Conservation (phyloP, 2,888 invertebrate species). For the Prosopocoilus inquinatus region DNA sequence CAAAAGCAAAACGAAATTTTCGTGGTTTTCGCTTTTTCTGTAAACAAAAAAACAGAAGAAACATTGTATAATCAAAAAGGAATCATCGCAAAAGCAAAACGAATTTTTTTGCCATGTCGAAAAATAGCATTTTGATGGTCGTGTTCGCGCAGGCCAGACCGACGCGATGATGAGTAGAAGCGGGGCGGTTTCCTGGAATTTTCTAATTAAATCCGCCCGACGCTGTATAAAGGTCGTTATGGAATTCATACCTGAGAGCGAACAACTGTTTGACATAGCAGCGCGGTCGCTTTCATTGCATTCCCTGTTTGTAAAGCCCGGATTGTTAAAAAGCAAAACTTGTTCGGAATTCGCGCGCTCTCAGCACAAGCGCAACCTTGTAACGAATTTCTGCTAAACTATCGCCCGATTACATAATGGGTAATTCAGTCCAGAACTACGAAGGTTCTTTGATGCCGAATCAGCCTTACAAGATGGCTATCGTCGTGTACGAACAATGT, state of each 20-base stretch:
- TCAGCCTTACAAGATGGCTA: too few relatives aligned
- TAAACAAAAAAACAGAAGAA: too few relatives aligned
- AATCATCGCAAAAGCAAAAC: too few relatives aligned
- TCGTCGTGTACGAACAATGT: too few relatives aligned
- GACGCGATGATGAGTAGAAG: slow-evolving; percentile 5
- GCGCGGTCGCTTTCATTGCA: slow-evolving; percentile 45
- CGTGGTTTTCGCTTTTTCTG: too few relatives aligned
- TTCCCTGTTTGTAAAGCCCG: slow-evolving; percentile 43
- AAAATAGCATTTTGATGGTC: too few relatives aligned
- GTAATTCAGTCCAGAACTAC: not conserved
- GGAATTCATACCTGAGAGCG: slow-evolving; percentile 49
- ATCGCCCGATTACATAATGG: slow-evolving; percentile 1
- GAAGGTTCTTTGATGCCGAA: too few relatives aligned
- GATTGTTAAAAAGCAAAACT: slow-evolving; percentile 44
- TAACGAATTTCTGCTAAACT: slow-evolving; percentile 13
- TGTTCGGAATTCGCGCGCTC: slow-evolving; percentile 18
- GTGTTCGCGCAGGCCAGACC: too few relatives aligned
- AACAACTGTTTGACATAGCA: slow-evolving; percentile 49
- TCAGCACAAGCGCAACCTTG: slow-evolving; percentile 14
- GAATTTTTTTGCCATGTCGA: too few relatives aligned
- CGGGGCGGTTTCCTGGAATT: slow-evolving; percentile 35
- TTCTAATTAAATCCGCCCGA: slow-evolving; percentile 46
- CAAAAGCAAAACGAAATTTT: too few relatives aligned
- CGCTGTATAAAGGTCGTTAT: slow-evolving; percentile 44
- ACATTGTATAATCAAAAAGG: too few relatives aligned